These are phyloP conservation scores for Nowickia ferox DNA, from an alignment of 2,888 invertebrate genomes.

Conservation along the genomic window DNA sequence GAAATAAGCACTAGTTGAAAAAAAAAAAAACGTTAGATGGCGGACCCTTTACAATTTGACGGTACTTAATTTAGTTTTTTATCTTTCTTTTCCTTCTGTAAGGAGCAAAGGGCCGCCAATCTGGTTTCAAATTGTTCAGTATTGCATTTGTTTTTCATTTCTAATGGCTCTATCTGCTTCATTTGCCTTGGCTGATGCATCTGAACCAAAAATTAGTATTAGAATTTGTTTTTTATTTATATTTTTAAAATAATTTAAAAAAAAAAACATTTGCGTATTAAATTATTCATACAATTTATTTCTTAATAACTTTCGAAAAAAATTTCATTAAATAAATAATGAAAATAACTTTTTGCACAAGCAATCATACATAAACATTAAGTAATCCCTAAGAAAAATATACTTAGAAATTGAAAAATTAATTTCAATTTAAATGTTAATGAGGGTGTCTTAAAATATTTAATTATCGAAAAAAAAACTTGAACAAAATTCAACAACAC, in stretches of 20 bases:
- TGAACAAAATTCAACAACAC: conserved; percentile 5
- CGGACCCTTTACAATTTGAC: too few species aligned
- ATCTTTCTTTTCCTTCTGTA: too few species aligned
- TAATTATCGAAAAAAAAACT: conserved; percentile 76
- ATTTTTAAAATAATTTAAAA: neutral
- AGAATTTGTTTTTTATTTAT: neutral
- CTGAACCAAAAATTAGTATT: too few species aligned
- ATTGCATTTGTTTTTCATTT: too few species aligned
- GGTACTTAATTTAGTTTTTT: too few species aligned
- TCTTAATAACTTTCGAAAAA: conserved; percentile 21
- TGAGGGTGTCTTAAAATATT: conserved; percentile 80
- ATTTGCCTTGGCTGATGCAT: too few species aligned
- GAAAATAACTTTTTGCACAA: neutral
- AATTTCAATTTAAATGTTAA: conserved; percentile 70
- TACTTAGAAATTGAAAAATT: conserved; percentile 56
- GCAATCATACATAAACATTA: neutral
- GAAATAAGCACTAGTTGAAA: too few species aligned
- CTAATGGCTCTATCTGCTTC: too few species aligned
- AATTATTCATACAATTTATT: conserved; percentile 14
- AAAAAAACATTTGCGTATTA: neutral
- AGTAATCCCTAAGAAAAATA: neutral
- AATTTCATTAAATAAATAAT: conserved; percentile 25
- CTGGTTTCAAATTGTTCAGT: too few species aligned
- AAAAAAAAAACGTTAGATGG: too few species aligned
- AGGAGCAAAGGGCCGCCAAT: too few species aligned